Conservation (phyloP, 2,888 invertebrate species). For the Gerris lacustris region DNA sequence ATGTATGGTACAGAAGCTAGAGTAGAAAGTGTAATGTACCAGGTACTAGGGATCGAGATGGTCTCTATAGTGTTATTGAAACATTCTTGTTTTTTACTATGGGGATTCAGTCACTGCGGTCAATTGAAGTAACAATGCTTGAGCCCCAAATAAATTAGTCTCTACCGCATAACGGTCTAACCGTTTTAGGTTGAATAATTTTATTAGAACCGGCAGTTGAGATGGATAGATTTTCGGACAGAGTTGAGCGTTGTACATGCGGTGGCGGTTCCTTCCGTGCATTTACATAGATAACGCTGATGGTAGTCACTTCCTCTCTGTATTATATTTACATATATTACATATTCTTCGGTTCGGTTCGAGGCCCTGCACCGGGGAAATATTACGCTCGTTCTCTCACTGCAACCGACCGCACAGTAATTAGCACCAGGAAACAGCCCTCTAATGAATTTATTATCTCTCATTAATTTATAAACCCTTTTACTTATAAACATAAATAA, state of each 20-base stretch:
- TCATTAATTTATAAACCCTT: constrained; percentile 1
- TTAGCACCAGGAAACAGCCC: constrained; percentile 5
- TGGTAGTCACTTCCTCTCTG: background rate
- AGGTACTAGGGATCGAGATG: no score
- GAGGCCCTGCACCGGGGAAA: no score
- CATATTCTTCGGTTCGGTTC: background rate
- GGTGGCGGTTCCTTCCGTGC: constrained; percentile 5
- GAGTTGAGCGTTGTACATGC: background rate
- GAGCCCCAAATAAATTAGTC: background rate
- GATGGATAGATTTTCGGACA: constrained; percentile 3
- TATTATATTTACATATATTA: constrained; percentile 5
- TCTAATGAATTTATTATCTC: background rate
- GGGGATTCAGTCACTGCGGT: no score
- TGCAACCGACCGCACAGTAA: background rate
- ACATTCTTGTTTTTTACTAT: no score
- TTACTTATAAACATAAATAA: background rate
- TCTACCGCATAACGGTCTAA: background rate
- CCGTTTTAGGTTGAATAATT: background rate
- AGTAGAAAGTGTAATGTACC: no score
- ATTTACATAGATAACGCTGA: constrained; percentile 3
- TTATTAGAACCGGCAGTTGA: constrained; percentile 5
- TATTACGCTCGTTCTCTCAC: no score
- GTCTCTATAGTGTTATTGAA: no score
- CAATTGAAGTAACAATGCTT: no score
- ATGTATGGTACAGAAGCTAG: no score